Evolutionary conservation across 2,888 invertebrate genomes (phyloP), one percentile per base, ranked within the genome.

Genomic region (Callinectes sapidus): DNA sequence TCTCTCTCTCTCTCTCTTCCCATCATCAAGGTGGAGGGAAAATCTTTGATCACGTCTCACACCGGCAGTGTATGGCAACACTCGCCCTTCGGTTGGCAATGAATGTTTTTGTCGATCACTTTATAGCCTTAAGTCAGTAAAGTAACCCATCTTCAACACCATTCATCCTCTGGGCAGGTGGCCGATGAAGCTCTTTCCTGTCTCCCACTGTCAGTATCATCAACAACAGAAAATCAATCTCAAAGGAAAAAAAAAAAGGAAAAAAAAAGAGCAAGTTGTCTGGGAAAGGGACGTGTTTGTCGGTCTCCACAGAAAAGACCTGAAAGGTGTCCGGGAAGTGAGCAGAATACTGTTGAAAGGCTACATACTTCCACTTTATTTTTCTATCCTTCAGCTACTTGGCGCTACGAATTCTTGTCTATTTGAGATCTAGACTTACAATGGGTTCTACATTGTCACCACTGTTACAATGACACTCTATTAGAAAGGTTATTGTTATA

Each of bases 1-100:
- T 81, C 81, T 81, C 81, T 81, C 81, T 81, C 81, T 81, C 81
- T 81, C 81, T 81, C 81, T 81, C 81, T 61, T 18, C 28, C 23
- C 71, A 16, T 35, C 35, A 81, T 81, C 81, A 35, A 81, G 81
- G 81, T 16, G 28, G 28, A 18, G 71, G 71, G 1, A 28, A 13
- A 13, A 14, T 35, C 81, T 81, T 81, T 81, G 81, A 35, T 81
- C 81, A 81, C 32, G 32, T 16, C 81, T 81, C 81, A 14, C 81
- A 35, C 35, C 35, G 8, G 71, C 16, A 10, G 81, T 32, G 81
- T 81, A 81, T 81, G 81, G 81, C 81, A 81, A 81, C 81, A 81
- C 81, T 81, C 81, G 81, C 5, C 16, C 2, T 14, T 32, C 13
- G 2, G 35, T 81, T 81, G 35, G 32, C 81, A 81, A 35, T 81